Base-by-base conservation (phyloP, 2,888 invertebrate genomes). In the Catocala sponsa region DNA sequence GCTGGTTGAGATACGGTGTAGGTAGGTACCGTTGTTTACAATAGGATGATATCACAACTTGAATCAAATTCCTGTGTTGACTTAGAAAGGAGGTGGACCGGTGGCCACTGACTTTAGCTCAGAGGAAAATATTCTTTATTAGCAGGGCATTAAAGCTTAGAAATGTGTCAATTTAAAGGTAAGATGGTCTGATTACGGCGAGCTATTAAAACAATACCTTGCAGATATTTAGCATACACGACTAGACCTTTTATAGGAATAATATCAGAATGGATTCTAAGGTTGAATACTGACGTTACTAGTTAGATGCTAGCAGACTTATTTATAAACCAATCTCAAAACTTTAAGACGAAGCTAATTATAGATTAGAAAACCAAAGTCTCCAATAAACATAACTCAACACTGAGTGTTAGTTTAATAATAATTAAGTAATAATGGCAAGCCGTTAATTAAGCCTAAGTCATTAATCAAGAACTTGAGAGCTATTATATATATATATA, bases 11-110 rank as follows among this genome's bases (percentile, higher is more conserved):
- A 12, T 52, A 15, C 5, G 41, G 15, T 52, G 25, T 42, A 52
- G 13, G 15, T 7, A 15, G 52, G 42, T 32, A 25, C 42, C 43
- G 46, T 52, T 10, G 41, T 41, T 52, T 52, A 59, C 59, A 52
- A 53, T 59, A 67, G 48, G 12, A 61, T 48, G 33, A 60, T 59
- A 67, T 67, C 64, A 59, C 25, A 67, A 56, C 51, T 58, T 38
- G 32, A 51, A 74, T 62, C 53, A 56, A 56, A 59, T 55, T 58
- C 42, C 33, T n/a, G 35, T 51, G 55, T 15, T 32, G 43, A 47
- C 53, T 32, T 33, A 10, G 55, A 62, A 59, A 51, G 35, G 50
- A 11, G 11, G 11, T n/a, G 10, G 46, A 48, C 11, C 6, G 5
- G 32, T 48, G 33, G 10, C 11, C 48, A 48, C 6, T n/a, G 32